Base-by-base conservation (phyloP, 2,888 invertebrate species). In the Xestia xanthographa region DNA sequence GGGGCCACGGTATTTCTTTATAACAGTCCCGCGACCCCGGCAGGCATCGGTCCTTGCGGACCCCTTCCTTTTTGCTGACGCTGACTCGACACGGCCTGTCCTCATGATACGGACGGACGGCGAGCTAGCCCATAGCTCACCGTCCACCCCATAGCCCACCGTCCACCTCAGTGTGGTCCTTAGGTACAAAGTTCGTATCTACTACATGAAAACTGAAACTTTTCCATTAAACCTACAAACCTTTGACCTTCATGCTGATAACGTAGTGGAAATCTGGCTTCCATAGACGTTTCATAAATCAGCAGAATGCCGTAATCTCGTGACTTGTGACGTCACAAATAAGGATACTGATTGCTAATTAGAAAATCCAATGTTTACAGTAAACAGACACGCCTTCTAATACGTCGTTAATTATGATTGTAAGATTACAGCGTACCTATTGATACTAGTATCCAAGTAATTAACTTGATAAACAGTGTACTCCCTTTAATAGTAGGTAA, bases 361-460 rank as follows among this genome's bases (percentile, higher is more conserved):
- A 56, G 14, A 56, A 14, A 62, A 63, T 56, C 8, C 1, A 26
- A 72, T 79, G 79, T 79, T 79, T 68, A 67, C 38, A 72, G 26
- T 63, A 67, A 65, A 78, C 50, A 72, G 67, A 68, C 79, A 79
- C 79, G 43, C 67, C 79, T 66, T 66, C 72, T 67, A 63, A 53
- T 11, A 38, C 5, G 38, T 43, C 4, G 14, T 45, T 66, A 66
- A 65, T 48, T 69, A 58, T 14, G n/a, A 9, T 63, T 48, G 20
- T 29, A 38, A 11, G 3, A 22, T 29, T 45, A 45, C 8, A 0
- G 1, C 38, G 26, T 48, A 38, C 14, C 1, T 34, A 60, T n/a
- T 74, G 48, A 22, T 45, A 1, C 17, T 71, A 41, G 12, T n/a
- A n/a, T 41, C 9, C 8, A 29, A 48, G 26, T 38, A 48, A 48